These are phyloP conservation scores for Cataglyphis rosenhaueri DNA, from an alignment of 2,888 invertebrate genomes.

Conservation along the genomic window DNA sequence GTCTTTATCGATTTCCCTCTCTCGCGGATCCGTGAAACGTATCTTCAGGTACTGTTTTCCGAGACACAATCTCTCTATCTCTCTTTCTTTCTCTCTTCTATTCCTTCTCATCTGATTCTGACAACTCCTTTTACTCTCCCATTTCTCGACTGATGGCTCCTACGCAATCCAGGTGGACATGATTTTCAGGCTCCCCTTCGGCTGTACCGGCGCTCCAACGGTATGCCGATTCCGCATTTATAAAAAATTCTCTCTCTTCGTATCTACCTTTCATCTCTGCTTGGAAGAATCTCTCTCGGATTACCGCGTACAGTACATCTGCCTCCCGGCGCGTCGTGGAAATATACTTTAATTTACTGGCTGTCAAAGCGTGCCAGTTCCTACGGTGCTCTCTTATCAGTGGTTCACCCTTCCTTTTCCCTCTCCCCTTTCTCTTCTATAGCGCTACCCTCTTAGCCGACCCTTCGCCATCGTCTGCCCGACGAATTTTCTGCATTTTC, in stretches of 20 bases:
- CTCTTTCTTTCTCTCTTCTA: not conserved
- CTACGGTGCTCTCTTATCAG: slow-evolving; percentile 70
- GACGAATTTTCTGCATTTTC: slow-evolving; percentile 70
- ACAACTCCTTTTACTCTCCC: slow-evolving; percentile 69
- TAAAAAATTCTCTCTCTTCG: slow-evolving; percentile 73
- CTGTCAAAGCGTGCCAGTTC: slow-evolving; percentile 75
- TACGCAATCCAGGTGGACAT: slow-evolving; percentile 68
- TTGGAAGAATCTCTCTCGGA: slow-evolving; percentile 65
- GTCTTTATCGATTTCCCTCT: slow-evolving; percentile 28
- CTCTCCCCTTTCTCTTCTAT: not conserved
- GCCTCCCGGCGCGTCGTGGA: slow-evolving; percentile 71
- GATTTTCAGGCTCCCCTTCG: slow-evolving; percentile 60
- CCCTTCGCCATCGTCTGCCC: slow-evolving; percentile 48
- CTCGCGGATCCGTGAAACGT: slow-evolving; percentile 5
- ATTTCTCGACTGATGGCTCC: slow-evolving; percentile 60
- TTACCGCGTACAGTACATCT: slow-evolving; percentile 72
- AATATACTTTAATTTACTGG: slow-evolving; percentile 76
- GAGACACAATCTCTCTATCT: not conserved
- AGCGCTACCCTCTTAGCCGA: slow-evolving; percentile 51
- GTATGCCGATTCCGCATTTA: slow-evolving; percentile 70
- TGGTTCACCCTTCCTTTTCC: slow-evolving; percentile 56
- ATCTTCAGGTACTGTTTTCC: not conserved
- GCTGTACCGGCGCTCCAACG: slow-evolving; percentile 32
- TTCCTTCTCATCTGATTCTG: slow-evolving; percentile 66
- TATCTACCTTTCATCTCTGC: slow-evolving; percentile 71